Evolutionary conservation across 2,888 invertebrate genomes (phyloP), one percentile per base, ranked within the genome.

Genomic region (Yponomeuta evonymella): DNA sequence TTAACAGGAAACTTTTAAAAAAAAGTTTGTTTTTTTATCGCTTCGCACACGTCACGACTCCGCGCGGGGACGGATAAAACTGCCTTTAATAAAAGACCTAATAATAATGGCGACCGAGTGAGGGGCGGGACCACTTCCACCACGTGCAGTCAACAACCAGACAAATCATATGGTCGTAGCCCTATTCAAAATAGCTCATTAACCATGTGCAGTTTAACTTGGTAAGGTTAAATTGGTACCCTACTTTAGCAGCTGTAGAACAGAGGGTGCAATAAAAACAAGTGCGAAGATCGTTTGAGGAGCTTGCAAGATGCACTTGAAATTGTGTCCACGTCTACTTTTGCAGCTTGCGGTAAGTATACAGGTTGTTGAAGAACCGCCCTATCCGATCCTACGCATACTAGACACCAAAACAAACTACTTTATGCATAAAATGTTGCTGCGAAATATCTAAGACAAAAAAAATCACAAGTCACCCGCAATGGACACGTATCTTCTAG

Each of bases 41-140:
- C 51, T 23, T 65, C 65, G 30, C 30, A 81, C 83, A 81, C 89
- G 89, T 87, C 85, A 78, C 79, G 78, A 79, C 78, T 76, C 79
- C 78, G 68, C 29, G 78, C 83, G 76, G 80, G 80, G 84, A 80
- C 86, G 85, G 81, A 83, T 83, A 84, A 76, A 77, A 90, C 90
- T 88, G 83, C 80, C 78, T 77, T 69, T 70, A 85, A 84, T 80
- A 82, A 83, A 83, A 83, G 78, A 78, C 76, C 75, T 76, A 75
- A 74, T 77, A 75, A 74, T 77, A 79, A 78, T 81, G 81, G 79
- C 79, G 81, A 76, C 79, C 83, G 81, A 80, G 84, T 84, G 85
- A 84, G 81, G 86, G 83, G 83, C 78, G 78, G 75, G 76, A 75
- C 79, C 79, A 78, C 43, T 51, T 48, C 78, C 82, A 78, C 82